Evolutionary conservation across 2,113 vertebrate genomes (phyloP).

Genomic region (Brienomyrus brachyistius): DNA sequence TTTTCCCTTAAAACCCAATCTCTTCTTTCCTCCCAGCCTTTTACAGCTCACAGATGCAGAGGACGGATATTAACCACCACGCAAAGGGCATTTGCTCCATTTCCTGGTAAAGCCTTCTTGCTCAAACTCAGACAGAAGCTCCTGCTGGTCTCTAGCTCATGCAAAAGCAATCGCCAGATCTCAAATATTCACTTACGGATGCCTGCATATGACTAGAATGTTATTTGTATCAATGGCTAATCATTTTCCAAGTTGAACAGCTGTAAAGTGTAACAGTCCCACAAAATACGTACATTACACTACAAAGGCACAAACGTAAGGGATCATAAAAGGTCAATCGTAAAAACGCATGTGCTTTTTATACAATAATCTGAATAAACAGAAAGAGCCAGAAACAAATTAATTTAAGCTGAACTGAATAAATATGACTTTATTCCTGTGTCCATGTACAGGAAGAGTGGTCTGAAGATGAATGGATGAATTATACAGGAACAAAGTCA

Average conservation of each 20-base stretch:
- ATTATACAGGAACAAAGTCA: background rate
- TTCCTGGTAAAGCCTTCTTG: background rate
- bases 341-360: background rate
- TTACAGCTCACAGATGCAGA: background rate
- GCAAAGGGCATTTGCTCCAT: background rate
- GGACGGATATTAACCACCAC: background rate
- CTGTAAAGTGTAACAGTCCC: background rate
- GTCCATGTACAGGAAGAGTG: background rate
- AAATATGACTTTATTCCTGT: background rate
- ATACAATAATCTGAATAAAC: background rate
- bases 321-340: background rate
- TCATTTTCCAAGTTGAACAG: background rate
- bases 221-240: background rate
- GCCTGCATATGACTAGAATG: background rate
- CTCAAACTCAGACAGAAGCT: background rate
- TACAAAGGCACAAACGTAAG: background rate
- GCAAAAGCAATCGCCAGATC: background rate
- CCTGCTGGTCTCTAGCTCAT: background rate
- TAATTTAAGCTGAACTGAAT: background rate
- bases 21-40: background rate
- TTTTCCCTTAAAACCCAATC: background rate
- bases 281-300: background rate
- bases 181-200: background rate
- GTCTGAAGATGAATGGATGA: background rate
- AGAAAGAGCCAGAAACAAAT: background rate